Base-by-base conservation (phyloP, 30 jellyfish, hydroid and myxozoan species). In the Hydractinia echinata region DNA sequence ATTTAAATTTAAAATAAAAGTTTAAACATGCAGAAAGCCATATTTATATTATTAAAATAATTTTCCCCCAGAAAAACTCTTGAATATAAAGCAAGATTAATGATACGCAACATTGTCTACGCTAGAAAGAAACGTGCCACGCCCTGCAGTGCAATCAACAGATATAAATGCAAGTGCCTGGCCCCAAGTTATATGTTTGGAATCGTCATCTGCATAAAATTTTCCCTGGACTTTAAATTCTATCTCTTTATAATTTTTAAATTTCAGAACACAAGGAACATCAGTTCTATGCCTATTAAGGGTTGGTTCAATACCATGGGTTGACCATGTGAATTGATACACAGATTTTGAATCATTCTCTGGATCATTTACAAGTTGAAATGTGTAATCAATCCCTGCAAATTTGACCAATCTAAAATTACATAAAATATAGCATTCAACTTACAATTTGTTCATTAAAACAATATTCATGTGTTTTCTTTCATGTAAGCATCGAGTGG, bases 321-420 rank as follows among this genome's bases (percentile, higher is more conserved):
- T 93, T 58, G 94, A 84, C 99, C 99, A 93, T 5, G 89, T 79
- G 18, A 93, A 83, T 84, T 93, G 95, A 60, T 93, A 93, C 19
- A 83, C 61, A 19, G 99, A 86, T 77, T 84, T 84, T 53, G 72
- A 76, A 69, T 87, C 96, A 49, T 61, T 61, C 39, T 81, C 96
- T 6, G 95, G 91, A 66, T 93, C 85, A 73, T 81, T 87, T 53
- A 58, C 83, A 81, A 73, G 74, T 61, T 88, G 71, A 74, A 93
- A 87, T 61, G 79, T 74, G 89, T 66, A 78, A 76, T 93, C 99
- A 44, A 87, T 81, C 61, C 96, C 99, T 8, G 94, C 99, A 13
- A 93, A 81, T 74, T 84, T 79, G 4, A 92, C 49, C 4, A 81
- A 62, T 55, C 98, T 92, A 64, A 52, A 61, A 83, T 44, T 7